A percentile compares a stretch with the other conserved stretches of the same genome.
Evolutionary conservation across 2,113 vertebrate species (phyloP).

Genomic region (Centropus bengalensis): DNA sequence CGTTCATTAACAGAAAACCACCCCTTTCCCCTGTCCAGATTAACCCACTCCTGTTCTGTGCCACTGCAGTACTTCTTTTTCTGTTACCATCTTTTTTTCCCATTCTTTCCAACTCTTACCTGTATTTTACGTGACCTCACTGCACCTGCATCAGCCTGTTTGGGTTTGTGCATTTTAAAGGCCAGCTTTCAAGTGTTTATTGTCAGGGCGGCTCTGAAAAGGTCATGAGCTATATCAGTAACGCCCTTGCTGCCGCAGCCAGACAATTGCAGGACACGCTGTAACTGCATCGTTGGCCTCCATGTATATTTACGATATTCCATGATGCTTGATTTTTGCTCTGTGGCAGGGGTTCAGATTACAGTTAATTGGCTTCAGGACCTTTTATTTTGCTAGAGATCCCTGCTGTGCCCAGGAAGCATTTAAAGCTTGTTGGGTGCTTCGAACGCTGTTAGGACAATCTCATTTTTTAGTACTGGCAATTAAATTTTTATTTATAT

Average conservation of each 20-base stretch:
- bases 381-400: not conserved
- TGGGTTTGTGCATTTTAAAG: not conserved
- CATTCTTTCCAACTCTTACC: not conserved
- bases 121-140: rapidly evolving
- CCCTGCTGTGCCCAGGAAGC: not conserved
- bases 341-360: not conserved
- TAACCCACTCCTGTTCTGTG: not conserved
- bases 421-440: rapidly evolving
- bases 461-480: not conserved
- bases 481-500: not conserved
- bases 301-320: rapidly evolving
- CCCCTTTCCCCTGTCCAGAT: not conserved
- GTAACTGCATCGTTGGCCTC: not conserved
- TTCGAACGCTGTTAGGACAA: rapidly evolving
- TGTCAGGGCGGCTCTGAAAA: not conserved
- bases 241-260: not conserved
- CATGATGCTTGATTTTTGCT: not conserved
- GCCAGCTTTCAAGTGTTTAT: rapidly evolving
- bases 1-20: not conserved
- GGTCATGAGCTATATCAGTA: not conserved
- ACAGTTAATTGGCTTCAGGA: not conserved
- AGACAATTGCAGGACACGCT: not conserved
- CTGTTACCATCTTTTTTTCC: rapidly evolving
- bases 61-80: not conserved
- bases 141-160: rapidly evolving